These are phyloP conservation scores for Sebastes reedi DNA, from an alignment of 2,797 vertebrate species.

Conservation along the genomic window DNA sequence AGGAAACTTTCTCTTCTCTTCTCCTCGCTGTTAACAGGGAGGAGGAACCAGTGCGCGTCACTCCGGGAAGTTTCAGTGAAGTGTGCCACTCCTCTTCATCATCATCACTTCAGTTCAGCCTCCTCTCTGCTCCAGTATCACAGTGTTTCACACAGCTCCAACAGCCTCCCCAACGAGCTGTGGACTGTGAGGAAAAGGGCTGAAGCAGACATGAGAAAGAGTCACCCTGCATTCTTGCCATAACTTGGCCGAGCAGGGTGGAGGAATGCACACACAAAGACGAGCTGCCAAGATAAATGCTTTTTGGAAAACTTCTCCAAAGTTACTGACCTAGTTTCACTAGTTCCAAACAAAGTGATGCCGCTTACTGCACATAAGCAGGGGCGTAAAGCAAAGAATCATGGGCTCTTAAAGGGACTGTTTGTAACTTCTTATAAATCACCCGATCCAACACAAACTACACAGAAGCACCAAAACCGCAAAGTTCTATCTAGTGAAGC, in stretches of 20 bases:
- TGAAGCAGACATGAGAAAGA: constrained; percentile 38
- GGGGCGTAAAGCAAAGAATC: background rate
- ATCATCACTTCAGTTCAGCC: constrained; percentile 1
- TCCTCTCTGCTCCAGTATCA: background rate
- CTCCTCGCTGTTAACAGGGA: constrained; percentile 37
- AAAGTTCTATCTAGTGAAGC: too few relatives aligned
- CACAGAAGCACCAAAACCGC: too few relatives aligned
- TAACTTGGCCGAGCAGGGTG: constrained; percentile 37
- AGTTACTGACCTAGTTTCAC: background rate
- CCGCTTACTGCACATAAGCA: background rate
- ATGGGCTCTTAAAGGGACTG: too few relatives aligned
- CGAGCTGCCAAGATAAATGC: constrained; percentile 5
- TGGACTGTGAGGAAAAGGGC: background rate
- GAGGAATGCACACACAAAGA: constrained; percentile 39
- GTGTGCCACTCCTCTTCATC: constrained; percentile 58
- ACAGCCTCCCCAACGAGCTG: background rate
- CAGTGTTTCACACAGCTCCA: background rate
- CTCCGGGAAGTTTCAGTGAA: constrained; percentile 45
- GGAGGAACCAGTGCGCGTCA: constrained; percentile 60
- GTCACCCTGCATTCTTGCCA: constrained; percentile 62
- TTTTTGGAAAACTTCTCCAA: background rate
- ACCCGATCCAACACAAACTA: too few relatives aligned
- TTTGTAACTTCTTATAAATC: too few relatives aligned
- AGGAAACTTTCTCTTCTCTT: constrained; percentile 33
- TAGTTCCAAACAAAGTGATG: background rate